Evolutionary conservation across 2,888 invertebrate genomes (phyloP), one percentile per base, ranked within the genome.

Genomic region (Frankliniella intonsa): DNA sequence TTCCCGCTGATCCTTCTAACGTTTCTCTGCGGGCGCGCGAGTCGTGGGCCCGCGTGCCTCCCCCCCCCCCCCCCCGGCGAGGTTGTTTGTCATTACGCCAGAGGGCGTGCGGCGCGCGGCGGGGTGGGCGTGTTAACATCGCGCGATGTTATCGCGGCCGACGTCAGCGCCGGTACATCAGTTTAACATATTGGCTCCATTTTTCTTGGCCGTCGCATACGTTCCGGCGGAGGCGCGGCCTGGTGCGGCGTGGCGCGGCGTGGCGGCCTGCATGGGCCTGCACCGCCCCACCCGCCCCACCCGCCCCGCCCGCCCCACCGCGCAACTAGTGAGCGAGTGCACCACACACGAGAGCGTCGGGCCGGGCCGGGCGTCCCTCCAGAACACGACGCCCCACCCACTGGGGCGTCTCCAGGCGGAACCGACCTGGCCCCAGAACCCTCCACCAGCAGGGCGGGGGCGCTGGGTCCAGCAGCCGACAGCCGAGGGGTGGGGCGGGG

Each of bases 91-190:
- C 62, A 62, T 62, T 62, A 62, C 62, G 19, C 62, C 62, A 62
- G 38, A 19, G 14, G 12, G 62, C 14, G 62, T 11, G 62, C 5
- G 62, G 25, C 22, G 25, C 22, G 9, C 22, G 22, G 3, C 69
- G 22, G 22, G 10, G 69, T 12, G 69, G 22, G 19, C 69, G 25
- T 25, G 69, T 76, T 76, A 76, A 76, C 69, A 76, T 76, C 69
- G 69, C 69, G 8, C 22, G n/a, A 19, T 69, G 69, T 55, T 55
- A 55, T 55, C 69, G 22, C 22, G 5, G 69, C 69, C 69, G 25
- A 76, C 69, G 69, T 76, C 69, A 25, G 69, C 25, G 69, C 69
- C 69, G 25, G 69, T 76, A 76, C 69, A 76, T 76, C 69, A 76
- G 25, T 76, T 76, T 76, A 76, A 76, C 69, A 76, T 76, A 76